Conservation (phyloP, 2,888 invertebrate species). For the Prenolepis imparis region DNA sequence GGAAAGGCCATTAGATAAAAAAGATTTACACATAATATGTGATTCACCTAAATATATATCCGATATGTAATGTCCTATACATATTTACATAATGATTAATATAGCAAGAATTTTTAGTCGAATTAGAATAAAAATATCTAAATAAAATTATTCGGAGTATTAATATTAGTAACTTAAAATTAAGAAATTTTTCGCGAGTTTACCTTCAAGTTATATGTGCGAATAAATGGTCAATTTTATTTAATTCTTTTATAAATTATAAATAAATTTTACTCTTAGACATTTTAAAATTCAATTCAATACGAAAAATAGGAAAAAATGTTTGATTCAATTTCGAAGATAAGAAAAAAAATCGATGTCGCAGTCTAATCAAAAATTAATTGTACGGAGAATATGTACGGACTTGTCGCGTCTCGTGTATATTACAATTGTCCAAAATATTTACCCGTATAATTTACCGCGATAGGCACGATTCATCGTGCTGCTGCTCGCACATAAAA, state of each 20-base stretch:
- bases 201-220: slow-evolving; percentile 1
- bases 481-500: slow-evolving; percentile 3
- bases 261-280: neutral
- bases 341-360: slow-evolving; percentile 6
- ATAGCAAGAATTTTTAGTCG: neutral
- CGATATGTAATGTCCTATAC: neutral
- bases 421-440: neutral
- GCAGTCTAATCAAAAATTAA: neutral
- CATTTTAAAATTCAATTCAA: neutral
- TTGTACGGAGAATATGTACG: neutral
- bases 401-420: neutral
- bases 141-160: neutral
- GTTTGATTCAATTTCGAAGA: neutral
- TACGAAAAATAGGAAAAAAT: neutral
- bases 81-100: slow-evolving; percentile 10
- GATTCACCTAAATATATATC: slow-evolving; percentile 12
- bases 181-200: neutral
- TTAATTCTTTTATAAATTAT: slow-evolving; percentile 10
- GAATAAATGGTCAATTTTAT: slow-evolving; percentile 17
- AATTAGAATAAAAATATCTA: neutral
- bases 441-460: slow-evolving; percentile 27
- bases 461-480: neutral
- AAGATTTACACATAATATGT: neutral
- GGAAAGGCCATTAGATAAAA: neutral
- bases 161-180: neutral